phyloP scores from a whole-genome alignment of 2,797 vertebrate species.

The Micropoecilia bifurca region DNA sequence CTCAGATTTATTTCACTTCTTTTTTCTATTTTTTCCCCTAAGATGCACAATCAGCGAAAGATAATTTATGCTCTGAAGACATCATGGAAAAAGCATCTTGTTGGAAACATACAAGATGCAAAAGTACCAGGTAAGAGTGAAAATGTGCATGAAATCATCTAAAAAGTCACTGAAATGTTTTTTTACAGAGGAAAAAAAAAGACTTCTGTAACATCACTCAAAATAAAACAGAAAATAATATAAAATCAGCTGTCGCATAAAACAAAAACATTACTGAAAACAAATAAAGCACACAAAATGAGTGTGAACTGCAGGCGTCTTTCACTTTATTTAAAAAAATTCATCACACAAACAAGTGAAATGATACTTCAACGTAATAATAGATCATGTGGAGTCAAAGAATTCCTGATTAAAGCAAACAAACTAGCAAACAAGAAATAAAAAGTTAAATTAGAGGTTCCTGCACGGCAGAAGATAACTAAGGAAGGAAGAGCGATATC shows the following conservation, averaged over 20 bases:
- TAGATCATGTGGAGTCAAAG: constrained; percentile 59
- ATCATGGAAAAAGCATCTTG: constrained; percentile 44
- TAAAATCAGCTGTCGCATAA: constrained; percentile 51
- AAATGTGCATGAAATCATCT: constrained; percentile 18
- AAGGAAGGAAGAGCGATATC: constrained; percentile 47
- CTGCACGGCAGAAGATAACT: constrained; percentile 95
- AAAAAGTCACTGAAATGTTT: constrained; percentile 6
- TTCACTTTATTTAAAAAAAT: constrained; percentile 34
- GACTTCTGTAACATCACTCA: constrained; percentile 8
- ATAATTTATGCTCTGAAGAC: constrained; percentile 49
- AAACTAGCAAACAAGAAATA: constrained; percentile 62
- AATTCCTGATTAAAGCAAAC: constrained; percentile 65
- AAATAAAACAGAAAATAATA: constrained; percentile 28
- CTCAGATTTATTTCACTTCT: constrained; percentile 24
- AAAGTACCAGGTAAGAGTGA: constrained; percentile 49
- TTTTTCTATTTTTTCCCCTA: neutral
- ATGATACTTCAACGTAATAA: constrained; percentile 26
- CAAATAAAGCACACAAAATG: constrained; percentile 44
- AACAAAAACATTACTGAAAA: constrained; percentile 33
- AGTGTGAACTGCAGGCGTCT: constrained; percentile 69
- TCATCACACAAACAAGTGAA: constrained; percentile 31
- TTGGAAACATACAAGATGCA: constrained; percentile 40
- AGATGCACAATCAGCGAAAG: constrained; percentile 28
- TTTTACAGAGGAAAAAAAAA: constrained; percentile 34
- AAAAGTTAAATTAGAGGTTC: constrained; percentile 74